phyloP scores from a whole-genome alignment of 2,888 invertebrate species.

The Sesia apiformis region DNA sequence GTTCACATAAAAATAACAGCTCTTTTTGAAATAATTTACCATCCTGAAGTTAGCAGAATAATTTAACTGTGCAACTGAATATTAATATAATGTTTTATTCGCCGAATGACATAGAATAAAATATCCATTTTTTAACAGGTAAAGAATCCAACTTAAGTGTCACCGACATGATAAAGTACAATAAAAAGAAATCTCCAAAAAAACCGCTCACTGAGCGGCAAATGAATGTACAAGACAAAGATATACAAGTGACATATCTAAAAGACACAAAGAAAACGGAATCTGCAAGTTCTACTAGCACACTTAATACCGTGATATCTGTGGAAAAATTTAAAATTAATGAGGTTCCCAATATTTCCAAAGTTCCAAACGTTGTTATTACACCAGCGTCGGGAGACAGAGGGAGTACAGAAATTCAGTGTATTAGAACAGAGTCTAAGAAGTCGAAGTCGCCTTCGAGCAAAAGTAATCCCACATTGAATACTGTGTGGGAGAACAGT shows the following conservation, averaged over 20 bases:
- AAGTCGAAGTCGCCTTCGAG: constrained; percentile 52
- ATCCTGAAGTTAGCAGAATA: no score
- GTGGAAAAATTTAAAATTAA: constrained; percentile 28
- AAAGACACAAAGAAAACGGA: constrained; percentile 40
- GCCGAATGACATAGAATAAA: background rate
- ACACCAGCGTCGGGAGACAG: constrained; percentile 14
- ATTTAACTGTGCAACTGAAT: no score
- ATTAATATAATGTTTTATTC: background rate
- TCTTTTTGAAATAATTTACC: no score
- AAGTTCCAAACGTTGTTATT: constrained; percentile 19
- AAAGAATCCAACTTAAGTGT: constrained; percentile 53
- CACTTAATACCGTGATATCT: constrained; percentile 45
- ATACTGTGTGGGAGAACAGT: constrained; percentile 53
- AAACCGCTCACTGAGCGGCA: constrained; percentile 41
- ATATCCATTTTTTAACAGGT: constrained; percentile 24
- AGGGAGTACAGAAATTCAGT: background rate
- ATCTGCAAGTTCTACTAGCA: constrained; percentile 42
- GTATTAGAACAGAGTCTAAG: constrained; percentile 2
- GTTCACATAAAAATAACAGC: no score
- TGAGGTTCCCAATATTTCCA: constrained; percentile 21
- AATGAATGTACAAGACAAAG: constrained; percentile 36
- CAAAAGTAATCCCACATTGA: constrained; percentile 51
- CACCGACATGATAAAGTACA: constrained; percentile 43
- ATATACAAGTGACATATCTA: constrained; percentile 30
- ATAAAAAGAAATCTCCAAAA: constrained; percentile 33